Evolutionary conservation across 2,113 vertebrate genomes (phyloP).

Genomic region (Ailurus styani): DNA sequence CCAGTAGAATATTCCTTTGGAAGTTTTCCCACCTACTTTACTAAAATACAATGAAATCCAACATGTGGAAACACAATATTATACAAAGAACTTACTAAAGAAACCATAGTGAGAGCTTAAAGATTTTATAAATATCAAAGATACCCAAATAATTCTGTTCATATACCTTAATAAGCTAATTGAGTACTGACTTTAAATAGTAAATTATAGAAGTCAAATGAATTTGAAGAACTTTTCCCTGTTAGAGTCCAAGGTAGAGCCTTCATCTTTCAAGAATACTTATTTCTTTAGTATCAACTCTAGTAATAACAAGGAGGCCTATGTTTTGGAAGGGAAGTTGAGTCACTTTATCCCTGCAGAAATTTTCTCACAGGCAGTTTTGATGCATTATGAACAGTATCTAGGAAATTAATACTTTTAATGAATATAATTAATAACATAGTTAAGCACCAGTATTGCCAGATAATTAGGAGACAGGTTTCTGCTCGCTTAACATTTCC

Average conservation of each 20-base stretch:
- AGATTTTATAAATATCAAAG: not conserved
- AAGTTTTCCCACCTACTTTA: not conserved
- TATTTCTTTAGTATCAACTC: not conserved
- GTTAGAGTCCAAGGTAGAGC: not conserved
- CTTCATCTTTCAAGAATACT: not conserved
- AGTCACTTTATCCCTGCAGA: not conserved
- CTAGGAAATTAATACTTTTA: not conserved
- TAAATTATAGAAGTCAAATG: not conserved
- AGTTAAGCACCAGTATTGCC: not conserved
- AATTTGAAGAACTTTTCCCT: not conserved
- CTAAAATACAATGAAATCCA: conserved; percentile 13
- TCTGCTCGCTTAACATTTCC: not conserved
- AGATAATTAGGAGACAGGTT: not conserved
- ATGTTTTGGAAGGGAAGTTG: not conserved
- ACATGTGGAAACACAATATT: not conserved
- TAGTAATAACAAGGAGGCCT: not conserved
- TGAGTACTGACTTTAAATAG: not conserved
- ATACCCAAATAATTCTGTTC: not conserved
- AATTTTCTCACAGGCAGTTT: not conserved
- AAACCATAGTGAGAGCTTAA: not conserved
- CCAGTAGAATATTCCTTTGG: not conserved
- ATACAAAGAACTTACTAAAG: not conserved
- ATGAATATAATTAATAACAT: not conserved
- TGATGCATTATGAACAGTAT: not conserved
- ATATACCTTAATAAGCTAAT: not conserved